Conservation (phyloP, 2,797 vertebrate genomes). For the Danionella dracula region DNA sequence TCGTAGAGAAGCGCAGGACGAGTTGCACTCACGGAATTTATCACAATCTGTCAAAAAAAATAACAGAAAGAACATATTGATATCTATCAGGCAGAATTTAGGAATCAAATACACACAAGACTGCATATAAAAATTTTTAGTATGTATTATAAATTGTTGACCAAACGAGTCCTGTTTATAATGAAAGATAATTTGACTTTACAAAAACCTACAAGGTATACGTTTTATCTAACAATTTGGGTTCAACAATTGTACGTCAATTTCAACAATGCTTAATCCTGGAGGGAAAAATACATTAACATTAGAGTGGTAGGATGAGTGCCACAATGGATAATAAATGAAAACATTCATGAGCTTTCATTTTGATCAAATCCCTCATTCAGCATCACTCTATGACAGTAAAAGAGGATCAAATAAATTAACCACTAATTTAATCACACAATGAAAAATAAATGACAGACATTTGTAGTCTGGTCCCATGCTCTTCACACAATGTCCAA, state of each 20-base stretch:
- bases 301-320: background rate
- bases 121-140: too few relatives aligned
- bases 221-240: too few relatives aligned
- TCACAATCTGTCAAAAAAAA: conserved; percentile 75
- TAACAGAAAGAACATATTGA: background rate
- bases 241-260: too few relatives aligned
- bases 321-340: background rate
- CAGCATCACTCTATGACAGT: background rate
- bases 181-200: too few relatives aligned
- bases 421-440: conserved; percentile 41
- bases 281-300: too few relatives aligned
- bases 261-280: too few relatives aligned
- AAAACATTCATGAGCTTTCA: background rate
- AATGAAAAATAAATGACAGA: conserved; percentile 26
- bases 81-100: too few relatives aligned
- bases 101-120: too few relatives aligned
- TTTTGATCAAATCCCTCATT: conserved; percentile 33
- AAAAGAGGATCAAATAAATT: conserved; percentile 44
- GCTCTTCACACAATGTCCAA: background rate
- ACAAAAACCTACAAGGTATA: too few relatives aligned
- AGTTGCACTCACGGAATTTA: conserved; percentile 71
- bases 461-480: conserved; percentile 11
- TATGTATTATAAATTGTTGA: too few relatives aligned
- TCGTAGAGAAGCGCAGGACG: conserved; percentile 81
- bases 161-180: too few relatives aligned